Base-by-base conservation (phyloP, 2,888 invertebrate species). In the Therioaphis trifolii region DNA sequence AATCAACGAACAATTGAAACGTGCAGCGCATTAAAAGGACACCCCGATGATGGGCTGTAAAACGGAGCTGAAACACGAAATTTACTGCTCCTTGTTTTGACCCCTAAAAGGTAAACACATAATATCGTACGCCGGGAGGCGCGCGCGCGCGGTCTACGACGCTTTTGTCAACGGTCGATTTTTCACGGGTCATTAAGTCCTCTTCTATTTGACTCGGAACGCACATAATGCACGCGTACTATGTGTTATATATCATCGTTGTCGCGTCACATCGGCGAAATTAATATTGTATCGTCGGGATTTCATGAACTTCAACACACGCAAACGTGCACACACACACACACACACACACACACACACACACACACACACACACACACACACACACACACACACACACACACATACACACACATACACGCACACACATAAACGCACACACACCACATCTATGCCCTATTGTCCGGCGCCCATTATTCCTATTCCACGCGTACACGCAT, bases 131-230 rank as follows among this genome's bases (percentile, higher is more conserved):
- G 58, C 63, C 35, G 4, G 74, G 15, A 55, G 40, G 18, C 55
- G 74, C 40, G 55, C 55, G 58, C 58, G 43, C 66, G 68, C 35
- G 18, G 46, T 63, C 35, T 46, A 29, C 15, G n/a, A 61, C 46
- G 63, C 72, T 82, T 72, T 82, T 82, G 80, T 72, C 82, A 74
- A 82, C 82, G 61, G 82, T 35, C 72, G 72, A 82, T 82, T 82
- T 82, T 82, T 82, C 82, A 82, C 82, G 82, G 82, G 74, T 74
- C 82, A 74, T 82, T 82, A 82, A 82, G 74, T 63, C 52, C 82
- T 82, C 74, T 82, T 82, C 82, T 49, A 21, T 46, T 79, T 27
- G 18, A 27, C 78, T 29, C 35, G 52, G 40, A 49, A n/a, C n/a
- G n/a, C n/a, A 18, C 49, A 71, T 49, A 49, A 35, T 55, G 9